Conservation (phyloP, 2,113 vertebrate genomes). For the Aspidoscelis tigris region DNA sequence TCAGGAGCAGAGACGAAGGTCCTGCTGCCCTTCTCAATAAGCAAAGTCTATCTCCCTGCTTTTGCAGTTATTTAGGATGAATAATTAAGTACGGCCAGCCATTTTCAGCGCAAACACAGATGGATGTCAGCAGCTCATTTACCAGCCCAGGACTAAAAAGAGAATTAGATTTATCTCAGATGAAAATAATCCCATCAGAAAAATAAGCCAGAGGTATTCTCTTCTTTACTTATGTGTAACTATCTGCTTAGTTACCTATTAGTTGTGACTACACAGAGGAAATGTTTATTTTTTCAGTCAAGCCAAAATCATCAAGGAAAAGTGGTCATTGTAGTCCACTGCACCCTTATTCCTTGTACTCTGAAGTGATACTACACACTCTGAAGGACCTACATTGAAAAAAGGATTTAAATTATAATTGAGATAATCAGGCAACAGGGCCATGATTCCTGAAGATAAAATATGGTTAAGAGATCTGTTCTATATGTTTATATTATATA, state of each 20-base stretch:
- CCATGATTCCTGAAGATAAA: neutral
- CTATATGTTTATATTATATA: constrained; percentile 18
- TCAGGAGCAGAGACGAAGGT: neutral
- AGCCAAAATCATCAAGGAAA: too few relatives aligned
- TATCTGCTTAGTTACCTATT: neutral
- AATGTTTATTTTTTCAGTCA: neutral
- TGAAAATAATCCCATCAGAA: neutral
- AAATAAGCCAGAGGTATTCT: neutral
- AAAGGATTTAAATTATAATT: neutral
- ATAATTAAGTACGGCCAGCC: neutral
- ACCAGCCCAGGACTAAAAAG: neutral
- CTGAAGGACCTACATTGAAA: neutral
- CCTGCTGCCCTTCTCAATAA: neutral
- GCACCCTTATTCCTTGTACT: neutral
- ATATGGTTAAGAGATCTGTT: neutral
- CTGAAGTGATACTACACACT: neutral
- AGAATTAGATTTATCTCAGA: neutral
- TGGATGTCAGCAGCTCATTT: neutral
- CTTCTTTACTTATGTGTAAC: neutral
- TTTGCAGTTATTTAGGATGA: neutral
- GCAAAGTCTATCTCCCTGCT: neutral
- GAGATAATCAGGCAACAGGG: neutral
- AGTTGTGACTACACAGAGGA: neutral
- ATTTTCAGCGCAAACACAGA: neutral
- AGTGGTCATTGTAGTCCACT: neutral